Evolutionary conservation across 2,113 vertebrate species (phyloP), one percentile per base, ranked within the genome.

Genomic region (Passer domesticus): DNA sequence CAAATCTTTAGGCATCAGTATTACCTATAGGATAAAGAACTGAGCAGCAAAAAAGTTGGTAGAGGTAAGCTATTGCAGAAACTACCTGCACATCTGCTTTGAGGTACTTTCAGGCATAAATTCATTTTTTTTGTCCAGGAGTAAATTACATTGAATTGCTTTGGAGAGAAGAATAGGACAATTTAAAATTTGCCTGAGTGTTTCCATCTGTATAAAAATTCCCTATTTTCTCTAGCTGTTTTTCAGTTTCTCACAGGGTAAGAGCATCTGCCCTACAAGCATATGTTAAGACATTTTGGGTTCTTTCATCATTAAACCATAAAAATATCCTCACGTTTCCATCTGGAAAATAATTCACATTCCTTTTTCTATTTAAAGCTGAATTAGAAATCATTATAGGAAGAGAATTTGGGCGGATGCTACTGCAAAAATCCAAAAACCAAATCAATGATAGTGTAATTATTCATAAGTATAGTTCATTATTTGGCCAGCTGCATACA

Each of bases 341-440:
- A 88, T 78, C 60, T 91, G 85, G 53, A 95, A 80, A 93, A 83
- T 86, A 64, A 89, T 76, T 89, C 41, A n/a, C 18, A 24, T 66
- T 68, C 25, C 66, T 78, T 88, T 78, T 91, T 93, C 49, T 91
- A 63, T 92, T 94, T 92, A 76, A 92, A 74, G 46, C 53, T 89
- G 81, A 89, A 69, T 89, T 56, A 87, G 47, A 82, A 81, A 60
- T 91, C 58, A 53, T 94, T 85, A 68, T 63, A 74, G 43, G 15
- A 56, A 68, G 39, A 92, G 35, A 87, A 89, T 84, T 78, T 82
- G 30, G 52, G 37, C 1, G 47, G 41, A 52, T 83, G 28, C 21
- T 83, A 13, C 46, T 92, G 62, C 22, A n/a, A 44, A 87, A 84
- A 10, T 2, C 50, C 25, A 19, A 28, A 68, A 46, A 0, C 1